Percentiles rank a stretch among this genome's conserved stretches.
phyloP scores from a whole-genome alignment of 2,888 invertebrate species.

The Drosophila atroscutellata region DNA sequence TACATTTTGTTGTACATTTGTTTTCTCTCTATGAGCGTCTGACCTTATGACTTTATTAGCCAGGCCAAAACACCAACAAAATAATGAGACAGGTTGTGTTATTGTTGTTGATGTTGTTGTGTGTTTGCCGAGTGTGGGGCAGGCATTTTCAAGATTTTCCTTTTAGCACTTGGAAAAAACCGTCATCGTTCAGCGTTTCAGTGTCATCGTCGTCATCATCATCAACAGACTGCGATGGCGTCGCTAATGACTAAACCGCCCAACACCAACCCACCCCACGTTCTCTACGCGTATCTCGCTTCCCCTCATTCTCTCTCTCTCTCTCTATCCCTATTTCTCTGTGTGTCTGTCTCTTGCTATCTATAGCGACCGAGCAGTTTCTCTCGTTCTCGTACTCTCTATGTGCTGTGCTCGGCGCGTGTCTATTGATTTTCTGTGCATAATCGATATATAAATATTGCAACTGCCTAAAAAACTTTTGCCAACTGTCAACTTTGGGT shows the following conservation, averaged over 20 bases:
- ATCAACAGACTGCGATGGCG: constrained; percentile 33
- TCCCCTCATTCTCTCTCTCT: not conserved
- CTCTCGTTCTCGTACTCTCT: not conserved
- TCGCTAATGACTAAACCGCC: constrained; percentile 55
- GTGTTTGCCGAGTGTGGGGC: constrained; percentile 24
- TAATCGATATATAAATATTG: constrained; percentile 73
- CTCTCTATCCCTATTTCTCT: not conserved
- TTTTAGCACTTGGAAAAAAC: constrained; percentile 38
- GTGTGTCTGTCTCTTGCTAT: constrained; percentile 3
- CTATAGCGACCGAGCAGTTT: not conserved
- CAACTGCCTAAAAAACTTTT: constrained; percentile 58
- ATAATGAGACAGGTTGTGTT: constrained; percentile 53
- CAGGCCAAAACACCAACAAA: constrained; percentile 27
- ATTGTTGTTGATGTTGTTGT: constrained; percentile 10
- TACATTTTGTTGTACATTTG: constrained; percentile 31
- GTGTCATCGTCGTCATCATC: constrained; percentile 18
- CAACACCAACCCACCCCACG: not conserved
- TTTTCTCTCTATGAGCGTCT: constrained; percentile 38
- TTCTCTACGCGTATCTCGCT: not conserved
- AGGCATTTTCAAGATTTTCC: constrained; percentile 50
- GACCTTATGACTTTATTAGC: constrained; percentile 64
- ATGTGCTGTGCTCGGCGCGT: constrained; percentile 31
- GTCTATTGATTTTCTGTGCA: constrained; percentile 63
- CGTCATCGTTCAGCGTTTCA: constrained; percentile 29
- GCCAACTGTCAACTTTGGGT: constrained; percentile 53